Percentiles rank a stretch among this genome's conserved stretches.
Evolutionary conservation across 2,113 vertebrate genomes (phyloP).

Genomic region (Daboia siamensis): DNA sequence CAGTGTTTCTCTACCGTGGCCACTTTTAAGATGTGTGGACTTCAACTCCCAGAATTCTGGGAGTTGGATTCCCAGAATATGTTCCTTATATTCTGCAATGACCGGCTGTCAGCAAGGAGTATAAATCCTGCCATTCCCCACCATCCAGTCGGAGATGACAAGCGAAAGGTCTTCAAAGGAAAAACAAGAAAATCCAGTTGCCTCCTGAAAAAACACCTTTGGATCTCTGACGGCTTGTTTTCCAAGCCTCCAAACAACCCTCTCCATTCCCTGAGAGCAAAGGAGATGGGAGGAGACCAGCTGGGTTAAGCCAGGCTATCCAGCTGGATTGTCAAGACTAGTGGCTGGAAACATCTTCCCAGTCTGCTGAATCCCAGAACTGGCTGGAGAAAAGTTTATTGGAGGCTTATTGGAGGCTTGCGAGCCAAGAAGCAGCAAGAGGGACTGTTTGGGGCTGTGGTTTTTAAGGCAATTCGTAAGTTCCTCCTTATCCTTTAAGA

Average conservation of each 20-base stretch:
- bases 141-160: too few relatives aligned
- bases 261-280: neutral
- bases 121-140: too few relatives aligned
- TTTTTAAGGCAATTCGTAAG: neutral
- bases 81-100: too few relatives aligned
- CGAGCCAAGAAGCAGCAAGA: neutral
- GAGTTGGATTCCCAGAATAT: neutral
- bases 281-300: neutral
- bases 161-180: too few relatives aligned
- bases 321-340: neutral
- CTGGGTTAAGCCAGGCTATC: neutral
- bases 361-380: neutral
- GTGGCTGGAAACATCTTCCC: neutral
- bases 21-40: neutral
- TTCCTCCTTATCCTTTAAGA: neutral
- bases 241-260: neutral
- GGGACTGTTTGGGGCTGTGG: neutral
- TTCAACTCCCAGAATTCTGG: neutral
- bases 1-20: neutral
- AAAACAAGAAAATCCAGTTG: too few relatives aligned
- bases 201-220: too few relatives aligned
- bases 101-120: too few relatives aligned
- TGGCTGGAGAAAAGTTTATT: neutral
- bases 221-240: neutral
- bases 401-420: neutral